Evolutionary conservation across 2,888 invertebrate genomes (phyloP).

Genomic region (Ecliptopera silaceata): DNA sequence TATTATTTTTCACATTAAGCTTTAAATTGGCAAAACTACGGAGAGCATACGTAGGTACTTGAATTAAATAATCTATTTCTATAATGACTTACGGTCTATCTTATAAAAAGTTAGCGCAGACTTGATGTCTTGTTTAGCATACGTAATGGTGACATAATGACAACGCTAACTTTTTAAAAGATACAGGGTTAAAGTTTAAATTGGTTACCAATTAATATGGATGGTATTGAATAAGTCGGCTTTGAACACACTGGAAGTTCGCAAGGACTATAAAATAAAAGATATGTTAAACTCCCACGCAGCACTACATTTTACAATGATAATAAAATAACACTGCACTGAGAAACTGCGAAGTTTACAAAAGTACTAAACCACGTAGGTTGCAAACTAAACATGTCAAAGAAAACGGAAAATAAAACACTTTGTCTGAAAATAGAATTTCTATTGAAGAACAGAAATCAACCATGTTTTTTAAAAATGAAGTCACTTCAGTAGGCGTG

Average conservation of each 20-base stretch:
- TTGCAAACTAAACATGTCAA: neutral
- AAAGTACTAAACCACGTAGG: neutral
- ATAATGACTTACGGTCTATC: no score
- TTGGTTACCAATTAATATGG: neutral
- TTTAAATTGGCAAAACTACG: no score
- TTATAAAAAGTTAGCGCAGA: no score
- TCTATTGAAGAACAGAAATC: neutral
- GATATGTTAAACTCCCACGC: constrained; percentile 10
- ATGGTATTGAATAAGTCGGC: neutral
- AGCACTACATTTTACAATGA: neutral
- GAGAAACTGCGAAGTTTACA: constrained; percentile 4
- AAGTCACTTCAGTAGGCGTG: no score
- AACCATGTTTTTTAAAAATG: neutral
- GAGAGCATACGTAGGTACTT: no score
- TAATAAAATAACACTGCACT: no score
- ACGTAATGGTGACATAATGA: no score
- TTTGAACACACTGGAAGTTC: constrained; percentile 1
- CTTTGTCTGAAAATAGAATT: neutral
- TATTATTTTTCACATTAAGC: no score
- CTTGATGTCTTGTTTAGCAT: no score
- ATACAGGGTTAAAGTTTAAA: neutral
- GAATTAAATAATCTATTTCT: no score
- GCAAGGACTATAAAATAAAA: constrained; percentile 3
- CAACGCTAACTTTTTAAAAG: no score
- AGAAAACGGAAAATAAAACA: neutral